Evolutionary conservation across 2,888 invertebrate species (phyloP), one percentile per base, ranked within the genome.

Genomic region (Drosophila kuntzei): DNA sequence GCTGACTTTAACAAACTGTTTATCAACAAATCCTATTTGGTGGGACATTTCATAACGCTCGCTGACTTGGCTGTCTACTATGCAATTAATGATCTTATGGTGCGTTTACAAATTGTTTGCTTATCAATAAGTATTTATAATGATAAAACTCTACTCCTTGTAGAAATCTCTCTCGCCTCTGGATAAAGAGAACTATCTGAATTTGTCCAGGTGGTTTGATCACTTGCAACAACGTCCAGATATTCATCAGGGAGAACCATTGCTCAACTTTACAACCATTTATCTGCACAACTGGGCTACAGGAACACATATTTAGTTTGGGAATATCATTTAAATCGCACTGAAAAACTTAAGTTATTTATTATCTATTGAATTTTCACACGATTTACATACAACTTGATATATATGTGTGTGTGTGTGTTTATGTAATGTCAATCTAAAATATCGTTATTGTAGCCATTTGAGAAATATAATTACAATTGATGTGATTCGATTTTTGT

Each of bases 191-290:
- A 94, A 94, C 54, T 93, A 94, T 67, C 87, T 96, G 22, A 94
- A 96, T 89, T 91, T 96, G 0, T 96, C 96, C 41, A 93, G 96
- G 79, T 96, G 96, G 96, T 95, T 94, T 76, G 95, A 95, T 90
- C 95, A 96, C 87, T 92, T 97, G 63, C 96, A 96, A 87, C 94
- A 95, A 65, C 94, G 95, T 64, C 93, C 94, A 0, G 93, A 93
- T 87, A 92, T 96, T n/a, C 93, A 95, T 32, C 91, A 92, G 62
- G 90, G 82, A 9, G 83, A 76, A n/a, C 71, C 88, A 6, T 34
- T 91, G 34, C 73, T 92, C 0, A 92, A 92, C 66, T 92, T 92
- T 18, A 90, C 91, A 1, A 91, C 92, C 5, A 92, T 92, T 44
- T 91, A 91, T 75, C 82, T 92, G 43, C 91, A 92, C 64, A 91